These are phyloP conservation scores for Penaeus chinensis DNA, from an alignment of 1,140 invertebrate genomes.

Conservation along the genomic window DNA sequence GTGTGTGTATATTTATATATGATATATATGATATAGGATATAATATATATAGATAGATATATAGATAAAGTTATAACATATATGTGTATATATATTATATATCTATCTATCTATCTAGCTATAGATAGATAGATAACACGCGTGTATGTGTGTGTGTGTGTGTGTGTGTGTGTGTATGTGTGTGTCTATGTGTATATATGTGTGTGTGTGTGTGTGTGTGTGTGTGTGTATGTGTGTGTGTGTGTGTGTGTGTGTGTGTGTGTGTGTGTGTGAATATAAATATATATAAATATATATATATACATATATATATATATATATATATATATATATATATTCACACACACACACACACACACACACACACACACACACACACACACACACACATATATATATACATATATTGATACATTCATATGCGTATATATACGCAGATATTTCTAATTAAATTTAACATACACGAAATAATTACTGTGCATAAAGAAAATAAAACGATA, in stretches of 20 bases:
- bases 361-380: no score
- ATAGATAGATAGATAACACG: not conserved
- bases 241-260: slow-evolving; percentile 5
- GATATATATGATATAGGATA: slow-evolving; percentile 2
- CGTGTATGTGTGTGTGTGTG: no score
- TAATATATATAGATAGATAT: not conserved
- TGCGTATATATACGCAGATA: not conserved
- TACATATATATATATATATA: not conserved
- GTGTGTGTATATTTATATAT: not conserved
- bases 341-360: no score
- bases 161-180: not conserved
- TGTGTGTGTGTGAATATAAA: not conserved
- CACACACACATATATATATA: not conserved
- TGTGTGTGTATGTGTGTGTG: not conserved
- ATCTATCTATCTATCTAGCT: not conserved
- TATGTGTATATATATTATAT: not conserved
- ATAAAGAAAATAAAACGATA: slow-evolving; percentile 54
- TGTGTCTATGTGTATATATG: not conserved
- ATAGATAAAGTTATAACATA: not conserved
- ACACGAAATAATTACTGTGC: not conserved
- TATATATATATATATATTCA: not conserved
- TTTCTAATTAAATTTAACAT: not conserved
- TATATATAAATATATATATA: not conserved
- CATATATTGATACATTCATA: not conserved
- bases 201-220: not conserved